phyloP scores from a whole-genome alignment of 2,888 invertebrate species.

The Dicroscelio sp. region DNA sequence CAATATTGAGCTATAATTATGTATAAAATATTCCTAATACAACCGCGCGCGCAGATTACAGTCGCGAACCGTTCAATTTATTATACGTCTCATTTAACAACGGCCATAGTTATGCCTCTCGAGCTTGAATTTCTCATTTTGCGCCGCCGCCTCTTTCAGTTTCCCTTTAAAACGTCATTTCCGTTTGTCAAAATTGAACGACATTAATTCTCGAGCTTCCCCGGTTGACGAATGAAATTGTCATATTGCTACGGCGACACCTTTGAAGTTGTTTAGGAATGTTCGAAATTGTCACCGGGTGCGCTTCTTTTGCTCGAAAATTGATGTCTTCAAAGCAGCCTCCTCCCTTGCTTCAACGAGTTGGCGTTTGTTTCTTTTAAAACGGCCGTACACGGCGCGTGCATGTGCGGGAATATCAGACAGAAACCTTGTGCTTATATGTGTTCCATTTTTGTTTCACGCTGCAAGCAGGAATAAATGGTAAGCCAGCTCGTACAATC shows the following conservation, averaged over 20 bases:
- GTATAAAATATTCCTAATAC: slow-evolving; percentile 23
- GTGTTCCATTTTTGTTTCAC: slow-evolving; percentile 89
- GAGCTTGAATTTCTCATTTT: not conserved
- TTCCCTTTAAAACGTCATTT: not conserved
- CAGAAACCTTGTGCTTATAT: slow-evolving; percentile 68
- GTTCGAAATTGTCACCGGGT: slow-evolving; percentile 12
- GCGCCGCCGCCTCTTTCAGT: not conserved
- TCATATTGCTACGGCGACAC: not conserved
- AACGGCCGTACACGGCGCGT: slow-evolving; percentile 25
- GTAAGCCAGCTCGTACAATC: slow-evolving; percentile 89
- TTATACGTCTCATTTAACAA: slow-evolving; percentile 18
- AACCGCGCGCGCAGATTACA: no score
- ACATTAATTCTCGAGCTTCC: slow-evolving; percentile 38
- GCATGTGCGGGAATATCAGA: slow-evolving; percentile 57
- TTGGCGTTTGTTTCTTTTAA: slow-evolving; percentile 57
- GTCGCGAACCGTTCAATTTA: not conserved
- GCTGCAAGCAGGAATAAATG: slow-evolving; percentile 91
- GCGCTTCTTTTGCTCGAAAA: slow-evolving; percentile 48
- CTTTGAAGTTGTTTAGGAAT: slow-evolving; percentile 32
- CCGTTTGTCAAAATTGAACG: no score
- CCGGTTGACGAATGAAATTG: slow-evolving; percentile 25
- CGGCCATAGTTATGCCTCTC: not conserved
- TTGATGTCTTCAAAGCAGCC: slow-evolving; percentile 52
- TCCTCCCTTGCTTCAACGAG: slow-evolving; percentile 40
- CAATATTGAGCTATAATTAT: slow-evolving; percentile 49